These are phyloP conservation scores for Bucco capensis DNA, from an alignment of 2,113 vertebrate species.

Conservation along the genomic window DNA sequence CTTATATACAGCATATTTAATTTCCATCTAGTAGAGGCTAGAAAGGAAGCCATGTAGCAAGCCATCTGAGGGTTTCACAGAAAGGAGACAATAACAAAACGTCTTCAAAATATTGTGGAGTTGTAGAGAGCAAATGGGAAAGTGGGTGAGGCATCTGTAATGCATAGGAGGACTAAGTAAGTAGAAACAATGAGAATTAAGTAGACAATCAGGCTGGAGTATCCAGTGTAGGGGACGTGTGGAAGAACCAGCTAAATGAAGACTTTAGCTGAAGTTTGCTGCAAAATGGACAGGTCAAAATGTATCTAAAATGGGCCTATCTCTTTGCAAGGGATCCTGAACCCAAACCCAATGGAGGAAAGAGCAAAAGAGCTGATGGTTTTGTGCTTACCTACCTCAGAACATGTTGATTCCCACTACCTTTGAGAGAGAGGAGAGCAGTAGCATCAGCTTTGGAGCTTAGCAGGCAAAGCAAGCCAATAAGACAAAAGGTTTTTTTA, in stretches of 20 bases:
- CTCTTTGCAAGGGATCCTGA: background rate
- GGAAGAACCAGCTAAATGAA: background rate
- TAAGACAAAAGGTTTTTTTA: background rate
- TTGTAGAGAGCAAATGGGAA: too few species aligned
- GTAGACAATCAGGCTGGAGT: background rate
- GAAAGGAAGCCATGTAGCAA: background rate
- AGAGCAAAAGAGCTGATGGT: background rate
- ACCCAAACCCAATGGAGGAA: background rate
- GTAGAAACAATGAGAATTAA: background rate
- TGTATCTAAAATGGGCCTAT: background rate
- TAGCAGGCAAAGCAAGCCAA: background rate
- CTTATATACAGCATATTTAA: background rate
- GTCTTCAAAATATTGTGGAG: background rate
- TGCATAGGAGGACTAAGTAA: background rate
- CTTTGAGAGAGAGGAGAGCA: background rate
- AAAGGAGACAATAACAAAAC: background rate
- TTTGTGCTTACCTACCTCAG: background rate
- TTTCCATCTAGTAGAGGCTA: background rate
- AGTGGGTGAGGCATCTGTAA: background rate
- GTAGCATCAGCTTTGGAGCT: background rate
- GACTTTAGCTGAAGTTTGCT: background rate
- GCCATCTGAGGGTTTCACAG: background rate
- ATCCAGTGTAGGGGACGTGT: background rate
- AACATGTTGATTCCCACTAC: background rate
- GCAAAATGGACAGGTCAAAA: background rate